Evolutionary conservation across 2,797 vertebrate species (phyloP).

Genomic region (Pristis pectinata): DNA sequence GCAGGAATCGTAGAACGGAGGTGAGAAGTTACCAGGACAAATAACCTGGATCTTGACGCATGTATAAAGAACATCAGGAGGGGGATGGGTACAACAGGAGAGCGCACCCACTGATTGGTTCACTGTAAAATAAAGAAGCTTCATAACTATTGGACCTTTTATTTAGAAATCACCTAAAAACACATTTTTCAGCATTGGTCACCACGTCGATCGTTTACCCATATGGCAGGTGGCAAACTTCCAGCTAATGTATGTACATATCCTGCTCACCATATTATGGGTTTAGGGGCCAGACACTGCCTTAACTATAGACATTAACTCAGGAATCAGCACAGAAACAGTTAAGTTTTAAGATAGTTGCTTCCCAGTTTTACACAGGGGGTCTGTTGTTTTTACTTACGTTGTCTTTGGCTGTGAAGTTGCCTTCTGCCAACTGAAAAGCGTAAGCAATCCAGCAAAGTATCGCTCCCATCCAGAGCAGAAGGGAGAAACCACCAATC

Average conservation of each 20-base stretch:
- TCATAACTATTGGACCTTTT: background rate
- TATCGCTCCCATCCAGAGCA: constrained; percentile 61
- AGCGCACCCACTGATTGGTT: background rate
- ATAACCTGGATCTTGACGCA: background rate
- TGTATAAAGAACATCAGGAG: background rate
- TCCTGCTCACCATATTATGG: background rate
- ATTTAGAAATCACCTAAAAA: background rate
- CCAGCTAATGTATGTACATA: background rate
- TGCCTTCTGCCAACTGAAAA: constrained; percentile 51
- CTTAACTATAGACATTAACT: background rate
- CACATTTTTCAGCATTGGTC: background rate
- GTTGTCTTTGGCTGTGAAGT: constrained; percentile 49
- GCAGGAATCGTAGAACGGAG: background rate
- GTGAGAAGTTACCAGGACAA: background rate
- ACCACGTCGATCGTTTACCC: background rate
- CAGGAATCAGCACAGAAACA: background rate
- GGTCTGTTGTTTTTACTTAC: constrained; percentile 48
- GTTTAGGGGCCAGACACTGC: background rate
- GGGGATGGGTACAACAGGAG: background rate
- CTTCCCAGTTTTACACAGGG: background rate
- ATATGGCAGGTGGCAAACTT: background rate
- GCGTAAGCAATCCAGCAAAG: constrained; percentile 65
- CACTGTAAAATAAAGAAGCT: background rate
- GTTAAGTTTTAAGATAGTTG: background rate
- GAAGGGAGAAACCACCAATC: constrained; percentile 65